These are phyloP conservation scores for Triplophysa siluroides DNA, from an alignment of 2,113 vertebrate species.

Conservation along the genomic window DNA sequence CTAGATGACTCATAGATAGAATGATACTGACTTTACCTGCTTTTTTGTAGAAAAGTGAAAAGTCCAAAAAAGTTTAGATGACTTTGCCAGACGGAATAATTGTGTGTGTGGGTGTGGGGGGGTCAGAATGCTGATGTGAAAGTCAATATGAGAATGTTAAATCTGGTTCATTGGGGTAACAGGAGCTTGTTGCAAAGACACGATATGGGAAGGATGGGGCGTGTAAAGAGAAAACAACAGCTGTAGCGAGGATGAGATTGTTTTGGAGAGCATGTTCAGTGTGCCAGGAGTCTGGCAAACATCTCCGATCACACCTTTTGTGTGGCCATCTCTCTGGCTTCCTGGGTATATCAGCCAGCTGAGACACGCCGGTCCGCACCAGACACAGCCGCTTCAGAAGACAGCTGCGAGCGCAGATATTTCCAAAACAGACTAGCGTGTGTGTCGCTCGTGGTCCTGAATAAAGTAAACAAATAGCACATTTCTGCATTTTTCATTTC, in stretches of 20 bases:
- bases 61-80: neutral
- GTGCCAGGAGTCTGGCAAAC: slow-evolving; percentile 63
- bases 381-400: neutral
- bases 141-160: slow-evolving; percentile 23
- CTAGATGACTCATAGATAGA: too few relatives aligned
- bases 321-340: slow-evolving; percentile 37
- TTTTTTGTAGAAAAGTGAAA: too few relatives aligned
- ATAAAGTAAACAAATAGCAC: slow-evolving; percentile 16
- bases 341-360: slow-evolving; percentile 45
- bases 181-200: slow-evolving; percentile 37
- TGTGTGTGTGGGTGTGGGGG: too few relatives aligned
- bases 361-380: slow-evolving; percentile 2
- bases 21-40: too few relatives aligned
- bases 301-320: slow-evolving; percentile 57
- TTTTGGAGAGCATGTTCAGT: slow-evolving; percentile 49
- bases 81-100: neutral
- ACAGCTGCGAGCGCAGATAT: neutral
- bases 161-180: slow-evolving; percentile 22
- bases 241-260: slow-evolving; percentile 62
- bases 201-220: slow-evolving; percentile 14
- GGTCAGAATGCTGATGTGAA: neutral
- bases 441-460: neutral
- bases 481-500: neutral
- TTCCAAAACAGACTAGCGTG: neutral
- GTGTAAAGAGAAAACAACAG: slow-evolving; percentile 62